Base-by-base conservation (phyloP, 37 sponge, comb jelly and placozoan species). In the Aphrocallistes beatrix region DNA sequence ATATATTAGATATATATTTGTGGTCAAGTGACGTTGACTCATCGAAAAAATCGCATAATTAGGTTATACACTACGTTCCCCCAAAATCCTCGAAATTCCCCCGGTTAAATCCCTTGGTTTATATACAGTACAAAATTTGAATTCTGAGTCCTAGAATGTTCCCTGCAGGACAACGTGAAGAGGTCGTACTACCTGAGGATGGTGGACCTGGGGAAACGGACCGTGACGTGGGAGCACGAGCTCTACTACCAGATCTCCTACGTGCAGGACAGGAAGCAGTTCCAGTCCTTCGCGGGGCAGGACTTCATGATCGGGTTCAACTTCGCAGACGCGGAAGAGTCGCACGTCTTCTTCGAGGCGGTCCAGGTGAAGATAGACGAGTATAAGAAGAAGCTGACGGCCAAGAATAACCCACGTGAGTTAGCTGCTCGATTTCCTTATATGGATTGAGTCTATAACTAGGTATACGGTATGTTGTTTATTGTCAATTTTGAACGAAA, bases 231-330 rank as follows among this genome's bases (percentile, higher is more conserved):
- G 87, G 95, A 94, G 36, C 95, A 97, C 42, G 98, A 97, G 60
- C 34, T 97, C 30, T 97, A 94, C 81, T 83, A 93, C 84, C 93
- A 94, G 83, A 87, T 97, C 37, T 86, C 86, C 39, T 97, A 97
- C 83, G 89, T 87, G 39, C 86, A 84, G 51, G 90, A 93, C 36
- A 81, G 86, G 0, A 87, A 88, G 10, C 90, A 88, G 83, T 97
- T 97, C 83, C 98, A 97, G 50, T 88, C 89, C 36, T 97, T 93
- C 81, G 88, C 98, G 39, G 98, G 98, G 23, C 89, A 97, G 94
- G 91, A 91, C 87, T 93, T 87, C 82, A 94, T 89, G 90, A 92
- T 97, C 8, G 98, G 98, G 0, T 87, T 97, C 36, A 97, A 97
- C 89, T 97, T 94, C 88, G 90, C 92, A 50, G 86, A 90, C 89